Conservation (phyloP, 2,888 invertebrate genomes). For the Phalera bucephala region DNA sequence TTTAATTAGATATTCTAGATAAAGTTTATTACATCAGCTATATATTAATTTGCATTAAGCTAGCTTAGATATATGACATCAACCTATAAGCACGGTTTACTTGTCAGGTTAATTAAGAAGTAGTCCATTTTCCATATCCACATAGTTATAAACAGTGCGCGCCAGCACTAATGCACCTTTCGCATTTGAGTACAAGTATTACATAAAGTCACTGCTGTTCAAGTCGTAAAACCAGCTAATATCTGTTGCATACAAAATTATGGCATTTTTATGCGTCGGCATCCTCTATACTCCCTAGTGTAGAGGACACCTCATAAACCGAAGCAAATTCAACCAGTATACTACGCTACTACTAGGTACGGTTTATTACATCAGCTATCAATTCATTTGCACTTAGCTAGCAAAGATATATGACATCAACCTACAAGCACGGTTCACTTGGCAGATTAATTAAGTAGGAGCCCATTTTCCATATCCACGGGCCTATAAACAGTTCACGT, state of each 20-base stretch:
- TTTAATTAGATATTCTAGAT: constrained; percentile 64
- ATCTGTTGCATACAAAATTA: constrained; percentile 62
- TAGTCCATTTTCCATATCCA: constrained; percentile 3
- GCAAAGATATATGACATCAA: too few relatives aligned
- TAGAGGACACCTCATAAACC: constrained; percentile 63
- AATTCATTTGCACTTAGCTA: too few relatives aligned
- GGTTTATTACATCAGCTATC: constrained; percentile 55
- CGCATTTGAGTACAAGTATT: constrained; percentile 11
- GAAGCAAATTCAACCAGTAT: constrained; percentile 69
- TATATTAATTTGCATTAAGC: too few relatives aligned
- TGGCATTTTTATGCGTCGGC: constrained; percentile 64
- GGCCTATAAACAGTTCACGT: constrained; percentile 18
- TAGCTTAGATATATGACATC: too few relatives aligned
- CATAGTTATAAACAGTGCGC: constrained; percentile 18
- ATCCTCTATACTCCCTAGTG: too few relatives aligned
- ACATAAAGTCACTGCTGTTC: constrained; percentile 1
- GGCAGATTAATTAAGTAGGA: too few relatives aligned
- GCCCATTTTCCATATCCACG: constrained; percentile 5
- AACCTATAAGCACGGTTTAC: too few relatives aligned
- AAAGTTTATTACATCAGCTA: constrained; percentile 53
- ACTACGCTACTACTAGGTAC: constrained; percentile 41
- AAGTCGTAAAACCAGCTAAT: constrained; percentile 7
- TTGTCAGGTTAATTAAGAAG: too few relatives aligned
- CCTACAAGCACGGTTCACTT: too few relatives aligned
- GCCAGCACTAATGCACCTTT: constrained; percentile 23